Conservation (phyloP, 2,888 invertebrate species). For the Anoplius nigerrimus region DNA sequence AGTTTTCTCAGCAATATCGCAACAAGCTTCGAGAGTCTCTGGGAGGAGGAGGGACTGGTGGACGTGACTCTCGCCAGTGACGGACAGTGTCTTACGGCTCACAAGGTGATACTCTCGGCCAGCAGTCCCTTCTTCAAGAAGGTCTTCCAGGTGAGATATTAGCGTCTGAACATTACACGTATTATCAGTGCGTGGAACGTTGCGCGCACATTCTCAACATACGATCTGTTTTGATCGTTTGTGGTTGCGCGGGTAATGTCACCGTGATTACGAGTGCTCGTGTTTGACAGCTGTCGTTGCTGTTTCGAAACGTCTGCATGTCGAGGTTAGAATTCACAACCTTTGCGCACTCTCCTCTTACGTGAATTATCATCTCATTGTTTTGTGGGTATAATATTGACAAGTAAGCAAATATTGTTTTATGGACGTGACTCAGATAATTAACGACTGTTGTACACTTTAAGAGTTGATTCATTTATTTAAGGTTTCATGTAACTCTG, state of each 20-base stretch:
- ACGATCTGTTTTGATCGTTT: background rate
- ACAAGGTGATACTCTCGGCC: slow-evolving; percentile 82
- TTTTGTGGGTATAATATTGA: too few relatives aligned
- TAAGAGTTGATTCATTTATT: too few relatives aligned
- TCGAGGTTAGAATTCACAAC: slow-evolving; percentile 16
- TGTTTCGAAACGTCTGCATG: background rate
- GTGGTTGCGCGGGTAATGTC: background rate
- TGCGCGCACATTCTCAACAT: background rate
- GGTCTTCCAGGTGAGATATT: slow-evolving; percentile 78
- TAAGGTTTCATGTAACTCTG: too few relatives aligned
- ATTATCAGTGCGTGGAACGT: background rate
- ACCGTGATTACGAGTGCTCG: background rate
- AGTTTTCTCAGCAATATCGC: slow-evolving; percentile 82
- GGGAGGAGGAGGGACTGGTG: slow-evolving; percentile 81
- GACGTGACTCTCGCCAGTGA: slow-evolving; percentile 83
- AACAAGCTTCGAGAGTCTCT: slow-evolving; percentile 80
- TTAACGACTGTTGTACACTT: too few relatives aligned
- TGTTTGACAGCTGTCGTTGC: slow-evolving; percentile 17
- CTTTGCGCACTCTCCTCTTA: too few relatives aligned
- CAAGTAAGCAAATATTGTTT: too few relatives aligned
- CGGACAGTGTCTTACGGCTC: slow-evolving; percentile 81
- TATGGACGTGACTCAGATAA: too few relatives aligned
- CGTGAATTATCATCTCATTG: too few relatives aligned
- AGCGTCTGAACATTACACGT: background rate
- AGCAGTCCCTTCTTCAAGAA: slow-evolving; percentile 82